Percentiles rank a stretch among this genome's conserved stretches.
These are phyloP conservation scores for Oreortyx pictus DNA, from an alignment of 2,797 vertebrate genomes.

Conservation along the genomic window DNA sequence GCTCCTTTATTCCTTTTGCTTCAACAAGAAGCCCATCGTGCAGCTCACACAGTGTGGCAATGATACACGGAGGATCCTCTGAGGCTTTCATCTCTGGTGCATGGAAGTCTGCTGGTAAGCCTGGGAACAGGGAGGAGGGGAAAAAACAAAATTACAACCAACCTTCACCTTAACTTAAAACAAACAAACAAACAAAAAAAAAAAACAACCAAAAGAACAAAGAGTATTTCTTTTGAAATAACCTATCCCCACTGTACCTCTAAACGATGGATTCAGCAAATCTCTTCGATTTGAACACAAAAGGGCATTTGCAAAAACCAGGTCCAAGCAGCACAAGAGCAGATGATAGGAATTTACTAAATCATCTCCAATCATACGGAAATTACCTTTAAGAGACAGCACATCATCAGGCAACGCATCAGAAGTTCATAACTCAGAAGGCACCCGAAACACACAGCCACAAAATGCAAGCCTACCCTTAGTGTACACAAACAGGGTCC, in stretches of 20 bases:
- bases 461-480: conserved; percentile 85
- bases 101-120: conserved; percentile 81
- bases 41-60: conserved; percentile 90
- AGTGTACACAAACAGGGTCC: conserved; percentile 97
- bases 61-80: conserved; percentile 85
- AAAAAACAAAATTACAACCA: background rate
- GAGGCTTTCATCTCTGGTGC: conserved; percentile 65
- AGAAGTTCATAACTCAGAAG: background rate
- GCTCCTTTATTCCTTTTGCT: conserved; percentile 96
- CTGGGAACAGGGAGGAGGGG: conserved; percentile 66
- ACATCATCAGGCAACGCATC: conserved; percentile 58
- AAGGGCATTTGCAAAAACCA: conserved; percentile 92
- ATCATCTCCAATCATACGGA: conserved; percentile 97
- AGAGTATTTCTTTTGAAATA: background rate
- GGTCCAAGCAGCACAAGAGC: conserved; percentile 96
- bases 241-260: conserved; percentile 80
- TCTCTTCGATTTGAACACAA: conserved; percentile 91
- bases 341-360: conserved; percentile 99
- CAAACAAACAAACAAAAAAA: background rate
- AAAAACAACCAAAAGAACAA: background rate
- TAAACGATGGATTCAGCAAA: conserved; percentile 91
- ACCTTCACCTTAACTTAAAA: conserved; percentile 36
- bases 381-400: conserved; percentile 87
- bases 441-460: background rate
- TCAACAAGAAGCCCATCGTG: conserved; percentile 94